These are phyloP conservation scores for Leiothrix lutea DNA, from an alignment of 2,113 vertebrate species.

Conservation along the genomic window DNA sequence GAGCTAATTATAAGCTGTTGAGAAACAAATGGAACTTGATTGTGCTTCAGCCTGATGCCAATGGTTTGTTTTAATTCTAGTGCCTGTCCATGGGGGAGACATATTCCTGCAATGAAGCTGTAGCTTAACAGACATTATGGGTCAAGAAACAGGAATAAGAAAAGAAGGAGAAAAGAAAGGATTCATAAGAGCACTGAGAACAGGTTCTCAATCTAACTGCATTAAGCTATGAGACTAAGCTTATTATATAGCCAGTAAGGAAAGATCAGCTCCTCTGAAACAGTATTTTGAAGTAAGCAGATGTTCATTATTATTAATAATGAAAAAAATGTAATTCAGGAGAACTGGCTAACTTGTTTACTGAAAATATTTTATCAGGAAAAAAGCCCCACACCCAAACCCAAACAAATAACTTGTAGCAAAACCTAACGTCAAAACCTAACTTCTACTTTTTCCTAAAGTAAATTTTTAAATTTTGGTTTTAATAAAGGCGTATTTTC, in stretches of 20 bases:
- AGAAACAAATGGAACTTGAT: neutral
- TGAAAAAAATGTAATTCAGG: neutral
- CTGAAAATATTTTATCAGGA: neutral
- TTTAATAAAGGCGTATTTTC: neutral
- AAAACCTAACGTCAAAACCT: neutral
- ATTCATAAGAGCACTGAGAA: neutral
- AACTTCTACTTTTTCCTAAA: neutral
- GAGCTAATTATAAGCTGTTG: neutral
- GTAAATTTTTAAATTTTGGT: neutral
- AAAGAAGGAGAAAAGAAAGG: neutral
- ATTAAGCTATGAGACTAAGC: neutral
- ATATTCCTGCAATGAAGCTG: neutral
- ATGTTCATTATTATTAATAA: neutral
- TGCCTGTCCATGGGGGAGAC: fast-evolving
- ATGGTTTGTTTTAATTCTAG: neutral
- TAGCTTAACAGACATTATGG: neutral
- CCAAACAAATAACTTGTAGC: neutral
- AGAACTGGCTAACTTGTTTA: neutral
- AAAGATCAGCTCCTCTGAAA: neutral
- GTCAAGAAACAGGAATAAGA: neutral
- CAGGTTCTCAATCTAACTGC: neutral
- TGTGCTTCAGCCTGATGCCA: neutral
- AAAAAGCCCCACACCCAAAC: neutral
- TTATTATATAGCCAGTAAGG: neutral
- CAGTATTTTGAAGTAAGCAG: neutral